Percentiles rank a stretch among this genome's conserved stretches.
Conservation (phyloP, 2,888 invertebrate species). For the Lysandra coridon region DNA sequence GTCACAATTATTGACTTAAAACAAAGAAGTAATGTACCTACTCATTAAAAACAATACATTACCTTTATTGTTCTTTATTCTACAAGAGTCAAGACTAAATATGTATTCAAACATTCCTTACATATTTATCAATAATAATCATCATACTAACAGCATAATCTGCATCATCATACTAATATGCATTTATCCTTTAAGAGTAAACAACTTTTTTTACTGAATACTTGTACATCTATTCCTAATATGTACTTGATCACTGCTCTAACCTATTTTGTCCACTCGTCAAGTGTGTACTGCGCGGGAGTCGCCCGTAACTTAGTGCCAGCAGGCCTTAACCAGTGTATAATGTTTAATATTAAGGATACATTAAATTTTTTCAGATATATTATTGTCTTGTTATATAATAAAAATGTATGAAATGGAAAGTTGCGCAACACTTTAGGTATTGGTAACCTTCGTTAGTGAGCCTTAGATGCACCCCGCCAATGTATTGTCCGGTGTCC, state of each 20-base stretch:
- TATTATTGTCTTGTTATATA: constrained; percentile 81
- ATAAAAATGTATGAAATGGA: constrained; percentile 76
- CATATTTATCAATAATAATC: background rate
- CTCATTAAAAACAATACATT: background rate
- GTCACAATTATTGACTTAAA: background rate
- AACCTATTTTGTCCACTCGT: constrained; percentile 51
- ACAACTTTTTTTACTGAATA: background rate
- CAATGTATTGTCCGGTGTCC: constrained; percentile 58
- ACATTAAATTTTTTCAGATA: constrained; percentile 80
- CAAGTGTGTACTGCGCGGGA: constrained; percentile 35
- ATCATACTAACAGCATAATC: background rate
- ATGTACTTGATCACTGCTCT: constrained; percentile 32
- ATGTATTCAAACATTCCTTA: constrained; percentile 13
- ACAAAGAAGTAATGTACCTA: background rate
- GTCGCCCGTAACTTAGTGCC: constrained; percentile 59
- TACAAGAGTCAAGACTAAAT: background rate
- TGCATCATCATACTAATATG: background rate
- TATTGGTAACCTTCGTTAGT: constrained; percentile 68
- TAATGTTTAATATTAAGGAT: constrained; percentile 78
- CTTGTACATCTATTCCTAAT: constrained; percentile 2
- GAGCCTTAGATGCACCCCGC: constrained; percentile 72
- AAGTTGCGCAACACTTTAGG: constrained; percentile 67
- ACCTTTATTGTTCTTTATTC: constrained; percentile 10
- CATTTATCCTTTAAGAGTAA: background rate
- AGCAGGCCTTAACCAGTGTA: constrained; percentile 74